Evolutionary conservation across 2,797 vertebrate species (phyloP).

Genomic region (Acipenser transmontanus): DNA sequence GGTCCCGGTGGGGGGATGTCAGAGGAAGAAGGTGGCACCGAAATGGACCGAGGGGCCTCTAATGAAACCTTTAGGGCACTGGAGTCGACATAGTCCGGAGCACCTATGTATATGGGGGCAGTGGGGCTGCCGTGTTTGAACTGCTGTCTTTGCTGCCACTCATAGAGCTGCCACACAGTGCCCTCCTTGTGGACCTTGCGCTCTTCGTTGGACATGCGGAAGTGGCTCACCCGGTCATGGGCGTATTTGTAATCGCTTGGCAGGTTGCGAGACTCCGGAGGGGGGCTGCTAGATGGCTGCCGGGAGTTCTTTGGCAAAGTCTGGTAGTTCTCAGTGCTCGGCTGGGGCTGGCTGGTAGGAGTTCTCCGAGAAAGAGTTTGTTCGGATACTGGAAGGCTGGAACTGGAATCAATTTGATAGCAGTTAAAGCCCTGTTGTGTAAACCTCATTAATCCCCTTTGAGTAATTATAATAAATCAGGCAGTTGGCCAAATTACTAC

Average conservation of each 20-base stretch:
- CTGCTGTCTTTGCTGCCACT: constrained; percentile 96
- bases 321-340: constrained; percentile 70
- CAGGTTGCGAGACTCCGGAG: constrained; percentile 67
- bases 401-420: neutral
- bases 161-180: constrained; percentile 95
- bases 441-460: too few species aligned
- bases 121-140: constrained; percentile 94
- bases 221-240: constrained; percentile 89
- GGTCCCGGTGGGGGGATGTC: constrained; percentile 76
- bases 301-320: constrained; percentile 82
- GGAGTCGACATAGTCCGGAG: constrained; percentile 73
- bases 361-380: constrained; percentile 74
- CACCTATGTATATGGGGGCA: constrained; percentile 66
- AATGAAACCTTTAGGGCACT: constrained; percentile 77
- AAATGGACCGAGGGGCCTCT: constrained; percentile 88
- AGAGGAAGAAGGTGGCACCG: constrained; percentile 87
- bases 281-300: constrained; percentile 71
- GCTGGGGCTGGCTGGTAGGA: constrained; percentile 69
- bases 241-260: constrained; percentile 97
- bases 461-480: too few species aligned
- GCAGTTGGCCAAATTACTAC: too few species aligned
- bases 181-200: constrained; percentile 85
- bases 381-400: constrained; percentile 58
- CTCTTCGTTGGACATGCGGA: constrained; percentile 93
- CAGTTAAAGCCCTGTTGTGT: too few species aligned